These are phyloP conservation scores for Cephus pygmeus DNA, from an alignment of 2,888 invertebrate species.

Conservation along the genomic window DNA sequence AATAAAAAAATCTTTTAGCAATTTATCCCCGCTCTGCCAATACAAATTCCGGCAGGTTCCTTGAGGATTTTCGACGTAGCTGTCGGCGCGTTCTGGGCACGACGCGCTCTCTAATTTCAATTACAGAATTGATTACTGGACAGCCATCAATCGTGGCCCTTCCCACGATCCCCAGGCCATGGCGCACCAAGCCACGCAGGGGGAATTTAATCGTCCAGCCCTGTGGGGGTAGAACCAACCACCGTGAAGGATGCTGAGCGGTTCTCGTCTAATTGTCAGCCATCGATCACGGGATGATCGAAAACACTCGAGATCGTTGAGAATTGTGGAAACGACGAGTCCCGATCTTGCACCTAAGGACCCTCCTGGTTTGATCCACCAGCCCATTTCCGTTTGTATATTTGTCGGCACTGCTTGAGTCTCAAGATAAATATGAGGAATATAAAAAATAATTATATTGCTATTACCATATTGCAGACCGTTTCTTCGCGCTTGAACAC, in stretches of 20 bases:
- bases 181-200: neutral
- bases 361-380: neutral
- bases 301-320: neutral
- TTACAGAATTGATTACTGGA: conserved; percentile 23
- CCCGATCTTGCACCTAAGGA: neutral
- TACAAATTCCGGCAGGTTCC: neutral
- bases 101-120: conserved; percentile 12
- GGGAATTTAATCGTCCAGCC: conserved; percentile 17
- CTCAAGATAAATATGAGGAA: too few species aligned
- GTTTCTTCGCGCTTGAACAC: neutral
- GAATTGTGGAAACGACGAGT: neutral
- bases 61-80: neutral
- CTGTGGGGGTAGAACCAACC: neutral
- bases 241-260: conserved; percentile 1
- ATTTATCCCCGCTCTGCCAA: neutral
- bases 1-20: neutral
- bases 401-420: too few species aligned
- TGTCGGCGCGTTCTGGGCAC: conserved; percentile 6
- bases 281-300: conserved; percentile 18
- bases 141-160: conserved; percentile 19
- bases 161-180: neutral
- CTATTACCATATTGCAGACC: too few species aligned
- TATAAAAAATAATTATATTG: too few species aligned
- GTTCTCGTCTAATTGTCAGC: conserved; percentile 20
- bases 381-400: too few species aligned